Percentiles rank a stretch among this genome's conserved stretches.
Evolutionary conservation across 2,797 vertebrate genomes (phyloP).

Genomic region (Bovichtus variegatus): DNA sequence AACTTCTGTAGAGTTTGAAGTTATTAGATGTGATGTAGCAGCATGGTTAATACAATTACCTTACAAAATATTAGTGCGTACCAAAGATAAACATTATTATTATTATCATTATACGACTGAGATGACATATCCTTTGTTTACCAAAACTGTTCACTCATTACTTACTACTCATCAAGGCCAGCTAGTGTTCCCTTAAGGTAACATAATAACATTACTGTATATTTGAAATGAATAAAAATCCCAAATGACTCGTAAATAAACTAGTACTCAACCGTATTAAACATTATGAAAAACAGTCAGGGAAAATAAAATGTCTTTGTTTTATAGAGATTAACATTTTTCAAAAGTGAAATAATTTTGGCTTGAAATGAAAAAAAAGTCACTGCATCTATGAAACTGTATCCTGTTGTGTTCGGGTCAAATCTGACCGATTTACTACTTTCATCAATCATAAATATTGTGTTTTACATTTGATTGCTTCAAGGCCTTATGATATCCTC

Average conservation of each 20-base stretch:
- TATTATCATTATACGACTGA: not conserved
- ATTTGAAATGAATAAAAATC: conserved; percentile 7
- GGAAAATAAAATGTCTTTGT: not conserved
- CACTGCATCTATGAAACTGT: not conserved
- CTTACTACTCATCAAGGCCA: not conserved
- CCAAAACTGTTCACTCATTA: not conserved
- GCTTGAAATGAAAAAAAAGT: conserved; percentile 8
- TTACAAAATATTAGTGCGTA: not conserved
- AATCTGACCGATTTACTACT: too few relatives aligned
- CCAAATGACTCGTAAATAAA: not conserved
- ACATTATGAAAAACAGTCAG: not conserved
- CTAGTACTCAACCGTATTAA: not conserved
- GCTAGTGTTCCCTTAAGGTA: conserved; percentile 24
- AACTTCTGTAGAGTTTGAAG: not conserved
- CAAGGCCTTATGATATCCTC: too few relatives aligned
- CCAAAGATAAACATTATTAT: not conserved
- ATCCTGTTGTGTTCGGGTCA: too few relatives aligned
- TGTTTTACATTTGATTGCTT: too few relatives aligned
- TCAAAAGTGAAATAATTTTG: not conserved
- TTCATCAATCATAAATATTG: too few relatives aligned
- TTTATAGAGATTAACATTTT: not conserved
- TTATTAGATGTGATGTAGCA: conserved; percentile 4
- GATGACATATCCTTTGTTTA: conserved; percentile 34
- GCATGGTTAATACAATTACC: not conserved
- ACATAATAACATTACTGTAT: not conserved